These are phyloP conservation scores for Esox niger DNA, from an alignment of 2,113 vertebrate species.

Conservation along the genomic window DNA sequence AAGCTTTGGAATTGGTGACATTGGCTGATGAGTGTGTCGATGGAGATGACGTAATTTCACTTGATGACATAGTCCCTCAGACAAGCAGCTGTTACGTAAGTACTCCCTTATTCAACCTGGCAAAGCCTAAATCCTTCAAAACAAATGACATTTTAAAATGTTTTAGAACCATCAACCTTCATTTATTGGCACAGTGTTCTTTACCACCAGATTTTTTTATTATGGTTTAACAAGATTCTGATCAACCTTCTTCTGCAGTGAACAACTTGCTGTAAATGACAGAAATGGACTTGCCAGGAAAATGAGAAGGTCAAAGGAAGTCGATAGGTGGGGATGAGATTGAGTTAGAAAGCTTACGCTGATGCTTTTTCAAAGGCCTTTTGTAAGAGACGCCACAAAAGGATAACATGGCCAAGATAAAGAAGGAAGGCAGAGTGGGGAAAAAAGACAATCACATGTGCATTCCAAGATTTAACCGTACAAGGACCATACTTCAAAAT, in stretches of 20 bases:
- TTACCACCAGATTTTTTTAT: too few species aligned
- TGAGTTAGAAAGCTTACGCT: not conserved
- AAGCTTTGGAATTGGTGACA: conserved; percentile 5
- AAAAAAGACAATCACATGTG: conserved; percentile 3
- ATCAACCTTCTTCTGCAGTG: conserved; percentile 16
- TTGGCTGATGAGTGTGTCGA: conserved; percentile 37
- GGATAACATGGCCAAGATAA: not conserved
- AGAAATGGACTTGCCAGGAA: not conserved
- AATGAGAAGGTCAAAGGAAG: conserved; percentile 10
- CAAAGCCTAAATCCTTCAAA: too few species aligned
- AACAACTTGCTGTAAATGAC: not conserved
- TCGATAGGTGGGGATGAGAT: not conserved
- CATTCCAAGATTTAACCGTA: not conserved
- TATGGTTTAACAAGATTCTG: too few species aligned
- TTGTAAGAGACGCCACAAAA: conserved; percentile 16
- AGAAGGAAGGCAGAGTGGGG: not conserved
- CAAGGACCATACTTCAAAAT: not conserved
- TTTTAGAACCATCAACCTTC: too few species aligned
- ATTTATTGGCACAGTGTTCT: too few species aligned
- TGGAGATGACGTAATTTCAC: conserved; percentile 53
- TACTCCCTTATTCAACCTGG: conserved; percentile 20
- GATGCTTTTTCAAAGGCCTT: not conserved
- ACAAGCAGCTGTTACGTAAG: conserved; percentile 74
- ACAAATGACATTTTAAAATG: too few species aligned
- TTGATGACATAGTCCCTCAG: conserved; percentile 68